These are phyloP conservation scores for Tipula confusa DNA, from an alignment of 2,888 invertebrate species.

Conservation along the genomic window DNA sequence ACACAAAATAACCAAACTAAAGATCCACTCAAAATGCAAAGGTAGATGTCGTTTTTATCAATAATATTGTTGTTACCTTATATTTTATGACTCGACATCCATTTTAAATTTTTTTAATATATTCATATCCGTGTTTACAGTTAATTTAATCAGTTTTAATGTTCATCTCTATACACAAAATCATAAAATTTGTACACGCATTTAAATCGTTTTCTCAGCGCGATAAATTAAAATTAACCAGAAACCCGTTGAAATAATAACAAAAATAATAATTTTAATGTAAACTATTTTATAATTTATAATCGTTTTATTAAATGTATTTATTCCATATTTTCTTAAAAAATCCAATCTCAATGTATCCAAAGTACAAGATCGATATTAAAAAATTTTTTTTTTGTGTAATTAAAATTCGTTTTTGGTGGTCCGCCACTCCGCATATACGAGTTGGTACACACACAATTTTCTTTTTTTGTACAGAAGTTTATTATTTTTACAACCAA, in stretches of 20 bases:
- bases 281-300: conserved; percentile 20
- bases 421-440: neutral
- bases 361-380: neutral
- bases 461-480: neutral
- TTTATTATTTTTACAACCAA: conserved; percentile 25
- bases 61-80: too few relatives aligned
- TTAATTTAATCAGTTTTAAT: neutral
- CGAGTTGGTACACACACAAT: neutral
- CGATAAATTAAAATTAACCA: conserved; percentile 20
- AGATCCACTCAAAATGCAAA: too few relatives aligned
- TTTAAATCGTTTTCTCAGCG: neutral
- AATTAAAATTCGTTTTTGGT: conserved; percentile 14
- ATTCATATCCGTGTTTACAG: neutral
- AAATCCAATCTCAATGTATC: too few relatives aligned
- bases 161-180: neutral
- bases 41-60: too few relatives aligned
- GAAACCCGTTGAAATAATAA: neutral
- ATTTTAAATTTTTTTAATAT: too few relatives aligned
- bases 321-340: too few relatives aligned
- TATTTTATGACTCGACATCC: too few relatives aligned
- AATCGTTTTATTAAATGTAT: neutral
- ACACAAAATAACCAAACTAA: too few relatives aligned
- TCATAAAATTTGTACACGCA: neutral
- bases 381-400: neutral
- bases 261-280: conserved; percentile 13